These are phyloP conservation scores for Zoanthus gigantus DNA, from an alignment of 92 coral and sea anemone species.

Conservation along the genomic window DNA sequence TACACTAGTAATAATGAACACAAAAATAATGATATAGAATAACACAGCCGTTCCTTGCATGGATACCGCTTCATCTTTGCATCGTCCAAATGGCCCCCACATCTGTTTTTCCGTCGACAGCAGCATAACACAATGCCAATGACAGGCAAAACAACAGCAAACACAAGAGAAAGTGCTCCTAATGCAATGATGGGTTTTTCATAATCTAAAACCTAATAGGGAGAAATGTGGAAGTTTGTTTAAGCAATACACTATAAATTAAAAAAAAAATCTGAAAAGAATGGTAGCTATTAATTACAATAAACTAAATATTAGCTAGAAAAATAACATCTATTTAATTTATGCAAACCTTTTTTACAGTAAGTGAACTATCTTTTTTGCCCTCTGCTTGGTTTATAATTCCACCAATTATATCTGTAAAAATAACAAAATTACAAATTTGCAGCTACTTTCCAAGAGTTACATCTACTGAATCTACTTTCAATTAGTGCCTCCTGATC, in stretches of 20 bases:
- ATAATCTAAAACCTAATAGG: constrained; percentile 71
- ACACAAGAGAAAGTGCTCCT: constrained; percentile 68
- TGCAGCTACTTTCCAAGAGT: too few species aligned
- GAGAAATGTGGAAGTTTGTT: background rate
- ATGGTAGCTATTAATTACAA: background rate
- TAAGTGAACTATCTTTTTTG: constrained; percentile 41
- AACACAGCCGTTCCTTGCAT: constrained; percentile 62
- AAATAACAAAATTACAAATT: background rate
- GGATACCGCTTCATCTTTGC: constrained; percentile 67
- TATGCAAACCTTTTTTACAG: constrained; percentile 43
- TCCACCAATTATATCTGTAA: constrained; percentile 54
- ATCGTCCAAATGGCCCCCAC: constrained; percentile 70
- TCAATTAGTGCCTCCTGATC: too few species aligned
- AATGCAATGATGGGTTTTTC: constrained; percentile 75
- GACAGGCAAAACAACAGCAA: constrained; percentile 73
- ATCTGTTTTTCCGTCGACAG: constrained; percentile 71
- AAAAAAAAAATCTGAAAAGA: background rate
- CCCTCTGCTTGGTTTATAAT: constrained; percentile 43
- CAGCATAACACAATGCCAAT: constrained; percentile 76
- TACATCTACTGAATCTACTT: too few species aligned
- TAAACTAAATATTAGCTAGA: too few species aligned
- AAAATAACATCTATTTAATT: too few species aligned
- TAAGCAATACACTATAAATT: background rate
- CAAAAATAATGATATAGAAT: constrained; percentile 63
- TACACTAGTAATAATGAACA: constrained; percentile 78